Evolutionary conservation across 2,888 invertebrate genomes (phyloP), one percentile per base, ranked within the genome.

Genomic region (Zeuzera pyrina): DNA sequence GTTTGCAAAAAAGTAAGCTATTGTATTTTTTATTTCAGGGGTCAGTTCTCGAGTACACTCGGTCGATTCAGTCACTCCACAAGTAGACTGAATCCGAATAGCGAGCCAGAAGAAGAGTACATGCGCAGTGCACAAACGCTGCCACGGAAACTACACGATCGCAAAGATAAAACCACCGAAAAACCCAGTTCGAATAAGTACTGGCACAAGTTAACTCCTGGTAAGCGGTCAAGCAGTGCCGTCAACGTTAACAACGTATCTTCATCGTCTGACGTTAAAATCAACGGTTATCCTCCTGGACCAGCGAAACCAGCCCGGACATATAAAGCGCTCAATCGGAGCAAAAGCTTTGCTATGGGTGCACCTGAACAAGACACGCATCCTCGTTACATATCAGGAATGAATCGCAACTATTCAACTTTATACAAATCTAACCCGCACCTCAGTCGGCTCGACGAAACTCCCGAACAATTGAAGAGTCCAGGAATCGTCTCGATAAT

Each of bases 401-500:
- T 85, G 66, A 84, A 53, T 53, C 76, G 85, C 43, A 81, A 84
- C 49, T 66, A 81, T 49, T 81, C 84, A 32, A 83, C 84, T 34
- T 88, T 91, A 69, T 91, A 91, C 69, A 91, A 91, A 61, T 92
- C 92, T 2, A 92, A 91, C 65, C 90, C 92, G 19, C 92, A 93
- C 58, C 73, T 93, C 27, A 89, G 89, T 54, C 84, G 88, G 12
- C 69, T 91, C 29, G 88, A 89, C 44, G 90, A 91, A 55, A 88
- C 87, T 5, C 90, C 89, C 0, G 88, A 87, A 41, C 89, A 91
- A 34, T 72, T 93, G 5, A 93, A 94, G 63, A 94, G 93, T 62
- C 94, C 94, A 0, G 93, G 93, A 23, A 91, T 95, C 43, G 91
- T 95, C 22, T 93, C 93, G 35, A 91, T 93, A 44, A 91, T 94